A percentile compares a stretch with the other conserved stretches of the same genome.
phyloP scores from a whole-genome alignment of 1,140 invertebrate genomes.

The Chymomyza costata region DNA sequence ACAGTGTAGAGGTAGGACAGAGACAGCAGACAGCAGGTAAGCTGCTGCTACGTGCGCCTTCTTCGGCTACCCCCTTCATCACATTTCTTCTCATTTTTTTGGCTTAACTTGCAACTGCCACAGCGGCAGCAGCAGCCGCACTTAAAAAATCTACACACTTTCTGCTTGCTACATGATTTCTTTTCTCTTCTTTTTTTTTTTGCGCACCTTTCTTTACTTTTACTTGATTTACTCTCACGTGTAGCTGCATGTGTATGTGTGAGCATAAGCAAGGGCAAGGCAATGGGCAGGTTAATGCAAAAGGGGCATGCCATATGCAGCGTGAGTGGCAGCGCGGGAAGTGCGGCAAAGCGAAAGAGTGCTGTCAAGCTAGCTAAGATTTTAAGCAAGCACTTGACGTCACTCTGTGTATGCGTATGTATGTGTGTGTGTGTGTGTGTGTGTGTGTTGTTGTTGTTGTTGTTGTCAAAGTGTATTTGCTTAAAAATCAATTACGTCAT shows the following conservation, averaged over 20 bases:
- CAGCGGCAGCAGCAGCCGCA: no score
- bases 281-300: neutral
- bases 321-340: no score
- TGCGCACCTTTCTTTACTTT: slow-evolving; percentile 34
- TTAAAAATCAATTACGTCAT: slow-evolving; percentile 74
- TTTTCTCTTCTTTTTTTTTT: neutral
- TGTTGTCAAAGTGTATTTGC: slow-evolving; percentile 57
- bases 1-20: no score
- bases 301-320: no score
- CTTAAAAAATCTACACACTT: slow-evolving; percentile 4
- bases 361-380: slow-evolving; percentile 42
- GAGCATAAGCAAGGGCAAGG: neutral
- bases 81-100: slow-evolving; percentile 33
- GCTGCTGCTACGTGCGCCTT: slow-evolving; percentile 34
- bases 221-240: slow-evolving; percentile 45
- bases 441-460: neutral
- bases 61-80: no score
- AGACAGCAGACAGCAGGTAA: no score
- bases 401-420: slow-evolving; percentile 37
- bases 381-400: slow-evolving; percentile 54
- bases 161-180: slow-evolving; percentile 18
- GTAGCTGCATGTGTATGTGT: slow-evolving; percentile 1
- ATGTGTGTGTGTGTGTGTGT: neutral
- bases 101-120: slow-evolving; percentile 1
- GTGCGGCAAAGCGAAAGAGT: no score